Evolutionary conservation across 2,113 vertebrate species (phyloP).

Genomic region (Egretta garzetta): DNA sequence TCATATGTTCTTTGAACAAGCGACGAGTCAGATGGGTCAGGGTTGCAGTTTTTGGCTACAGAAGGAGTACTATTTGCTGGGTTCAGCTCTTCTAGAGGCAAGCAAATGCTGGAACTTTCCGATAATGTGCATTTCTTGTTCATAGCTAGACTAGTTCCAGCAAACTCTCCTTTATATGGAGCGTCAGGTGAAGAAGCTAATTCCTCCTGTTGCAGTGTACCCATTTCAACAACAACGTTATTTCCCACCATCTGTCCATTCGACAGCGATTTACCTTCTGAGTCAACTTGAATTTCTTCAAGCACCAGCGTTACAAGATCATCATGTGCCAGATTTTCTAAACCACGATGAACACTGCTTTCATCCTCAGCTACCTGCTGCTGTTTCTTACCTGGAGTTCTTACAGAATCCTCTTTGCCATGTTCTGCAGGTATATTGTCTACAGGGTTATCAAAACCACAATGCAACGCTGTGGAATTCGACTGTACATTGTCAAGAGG

Average conservation of each 20-base stretch:
- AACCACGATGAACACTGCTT: slow-evolving; percentile 55
- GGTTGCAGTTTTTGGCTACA: background rate
- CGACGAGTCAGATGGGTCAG: background rate
- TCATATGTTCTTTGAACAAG: background rate
- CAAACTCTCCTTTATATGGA: background rate
- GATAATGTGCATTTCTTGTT: background rate
- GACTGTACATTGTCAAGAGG: background rate
- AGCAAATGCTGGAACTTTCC: background rate
- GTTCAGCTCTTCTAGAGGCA: background rate
- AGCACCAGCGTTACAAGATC: slow-evolving; percentile 80
- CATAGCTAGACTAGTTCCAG: background rate
- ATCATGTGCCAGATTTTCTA: slow-evolving; percentile 68
- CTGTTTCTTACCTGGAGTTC: background rate
- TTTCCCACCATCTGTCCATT: background rate
- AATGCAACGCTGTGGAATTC: background rate
- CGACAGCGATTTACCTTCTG: background rate
- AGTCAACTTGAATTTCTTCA: slow-evolving; percentile 70
- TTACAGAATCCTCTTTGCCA: background rate
- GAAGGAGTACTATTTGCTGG: background rate
- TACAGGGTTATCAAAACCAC: background rate
- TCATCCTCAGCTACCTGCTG: background rate
- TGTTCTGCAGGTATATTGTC: background rate
- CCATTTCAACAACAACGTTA: background rate
- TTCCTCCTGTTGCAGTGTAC: background rate
- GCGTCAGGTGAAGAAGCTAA: background rate